These are phyloP conservation scores for Hylyphantes graminicola DNA, from an alignment of 1,140 invertebrate species.

Conservation along the genomic window DNA sequence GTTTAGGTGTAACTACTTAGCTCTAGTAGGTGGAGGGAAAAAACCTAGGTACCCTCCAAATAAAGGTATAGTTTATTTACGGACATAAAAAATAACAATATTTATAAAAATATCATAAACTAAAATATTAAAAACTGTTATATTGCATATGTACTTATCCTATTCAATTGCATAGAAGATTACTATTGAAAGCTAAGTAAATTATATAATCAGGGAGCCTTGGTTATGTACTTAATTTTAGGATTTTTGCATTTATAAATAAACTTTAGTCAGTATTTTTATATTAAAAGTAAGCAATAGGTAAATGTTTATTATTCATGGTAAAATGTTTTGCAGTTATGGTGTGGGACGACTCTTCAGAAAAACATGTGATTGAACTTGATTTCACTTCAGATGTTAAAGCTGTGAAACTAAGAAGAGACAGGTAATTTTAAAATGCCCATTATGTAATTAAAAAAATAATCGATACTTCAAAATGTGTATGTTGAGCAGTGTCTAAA, in stretches of 20 bases:
- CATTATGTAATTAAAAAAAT: not conserved
- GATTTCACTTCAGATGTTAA: constrained; percentile 94
- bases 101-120: no score
- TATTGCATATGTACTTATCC: no score
- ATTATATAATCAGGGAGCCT: no score
- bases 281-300: no score
- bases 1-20: constrained; percentile 97
- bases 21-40: constrained; percentile 91
- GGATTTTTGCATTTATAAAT: not conserved
- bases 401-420: constrained; percentile 90
- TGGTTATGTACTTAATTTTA: not conserved
- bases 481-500: no score
- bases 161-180: no score
- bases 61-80: constrained; percentile 74
- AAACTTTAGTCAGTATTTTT: not conserved
- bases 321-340: constrained; percentile 75
- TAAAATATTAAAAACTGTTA: no score
- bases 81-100: no score
- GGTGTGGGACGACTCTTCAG: constrained; percentile 98
- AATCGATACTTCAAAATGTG: no score
- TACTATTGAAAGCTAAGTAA: no score
- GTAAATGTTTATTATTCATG: no score
- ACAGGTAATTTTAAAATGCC: constrained; percentile 70
- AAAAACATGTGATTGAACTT: constrained; percentile 91
- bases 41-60: constrained; percentile 93